Conservation (phyloP, 2,113 vertebrate species). For the Aegotheles bennettii region DNA sequence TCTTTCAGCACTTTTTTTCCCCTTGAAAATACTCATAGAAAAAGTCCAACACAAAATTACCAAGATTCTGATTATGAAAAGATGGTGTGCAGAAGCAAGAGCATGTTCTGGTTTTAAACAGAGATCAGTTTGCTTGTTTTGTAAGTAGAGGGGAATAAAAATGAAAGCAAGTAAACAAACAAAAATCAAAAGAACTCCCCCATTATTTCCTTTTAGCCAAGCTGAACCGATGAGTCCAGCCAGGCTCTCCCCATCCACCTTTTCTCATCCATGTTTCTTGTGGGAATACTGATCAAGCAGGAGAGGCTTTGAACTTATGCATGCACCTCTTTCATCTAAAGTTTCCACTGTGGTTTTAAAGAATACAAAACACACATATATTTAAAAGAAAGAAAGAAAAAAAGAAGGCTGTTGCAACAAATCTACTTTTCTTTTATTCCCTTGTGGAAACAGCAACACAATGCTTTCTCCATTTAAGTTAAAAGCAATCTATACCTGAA, state of each 20-base stretch:
- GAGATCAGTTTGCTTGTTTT: not conserved
- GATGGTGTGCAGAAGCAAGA: not conserved
- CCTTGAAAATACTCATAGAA: not conserved
- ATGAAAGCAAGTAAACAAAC: conserved; percentile 12
- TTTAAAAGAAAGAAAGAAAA: not conserved
- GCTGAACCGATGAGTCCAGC: not conserved
- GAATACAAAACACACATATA: not conserved
- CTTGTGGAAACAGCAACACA: not conserved
- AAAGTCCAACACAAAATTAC: not conserved
- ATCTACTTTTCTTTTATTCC: not conserved
- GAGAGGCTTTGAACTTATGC: conserved; percentile 44
- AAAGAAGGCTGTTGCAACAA: not conserved
- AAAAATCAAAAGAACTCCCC: not conserved
- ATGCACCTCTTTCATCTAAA: conserved; percentile 37
- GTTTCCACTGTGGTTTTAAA: conserved; percentile 2
- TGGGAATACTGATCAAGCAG: conserved; percentile 28
- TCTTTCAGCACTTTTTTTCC: not conserved
- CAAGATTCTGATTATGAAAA: not conserved
- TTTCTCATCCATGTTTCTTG: not conserved
- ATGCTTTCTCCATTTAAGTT: not conserved
- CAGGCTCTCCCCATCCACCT: not conserved
- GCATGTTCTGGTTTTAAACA: not conserved
- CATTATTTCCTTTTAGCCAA: not conserved
- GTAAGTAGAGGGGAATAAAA: conserved; percentile 12
- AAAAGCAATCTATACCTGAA: not conserved